These are phyloP conservation scores for Emydocephalus ijimae DNA, from an alignment of 2,113 vertebrate species.

Conservation along the genomic window DNA sequence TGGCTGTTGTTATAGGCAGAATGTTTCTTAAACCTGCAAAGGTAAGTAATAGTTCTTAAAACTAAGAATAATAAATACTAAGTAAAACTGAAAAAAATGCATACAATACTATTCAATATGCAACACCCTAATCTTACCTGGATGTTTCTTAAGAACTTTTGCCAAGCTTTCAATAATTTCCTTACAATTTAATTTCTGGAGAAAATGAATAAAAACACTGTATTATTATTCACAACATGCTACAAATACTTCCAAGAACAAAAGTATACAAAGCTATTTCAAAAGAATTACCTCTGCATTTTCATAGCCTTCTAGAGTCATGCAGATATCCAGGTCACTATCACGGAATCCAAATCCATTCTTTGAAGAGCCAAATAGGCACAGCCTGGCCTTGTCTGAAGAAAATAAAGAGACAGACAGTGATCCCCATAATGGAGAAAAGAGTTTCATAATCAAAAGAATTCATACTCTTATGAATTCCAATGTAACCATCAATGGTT, in stretches of 20 bases:
- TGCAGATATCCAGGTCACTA: conserved; percentile 98
- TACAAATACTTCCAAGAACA: conserved; percentile 15
- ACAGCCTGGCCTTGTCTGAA: conserved; percentile 92
- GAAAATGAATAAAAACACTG: conserved; percentile 41
- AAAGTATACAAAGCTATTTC: background rate
- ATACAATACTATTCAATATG: conserved; percentile 22
- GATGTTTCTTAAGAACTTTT: conserved; percentile 94
- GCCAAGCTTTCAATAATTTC: conserved; percentile 98
- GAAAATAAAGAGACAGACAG: conserved; percentile 33
- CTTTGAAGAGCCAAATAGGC: conserved; percentile 97
- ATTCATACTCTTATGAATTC: background rate
- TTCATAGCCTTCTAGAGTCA: conserved; percentile 96
- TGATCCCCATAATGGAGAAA: background rate
- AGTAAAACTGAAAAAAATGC: conserved; percentile 35
- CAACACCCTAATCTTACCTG: conserved; percentile 75
- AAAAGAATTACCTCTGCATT: conserved; percentile 85
- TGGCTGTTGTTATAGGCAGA: conserved; percentile 98
- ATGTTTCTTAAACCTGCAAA: conserved; percentile 93
- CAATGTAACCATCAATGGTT: background rate
- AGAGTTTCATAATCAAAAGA: background rate
- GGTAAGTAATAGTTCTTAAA: conserved; percentile 53
- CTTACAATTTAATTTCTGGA: conserved; percentile 95
- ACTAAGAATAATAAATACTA: conserved; percentile 56
- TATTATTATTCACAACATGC: background rate
- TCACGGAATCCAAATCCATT: conserved; percentile 98